A percentile compares a stretch with the other conserved stretches of the same genome.
Evolutionary conservation across 2,113 vertebrate genomes (phyloP).

Genomic region (Probosciger aterrimus): DNA sequence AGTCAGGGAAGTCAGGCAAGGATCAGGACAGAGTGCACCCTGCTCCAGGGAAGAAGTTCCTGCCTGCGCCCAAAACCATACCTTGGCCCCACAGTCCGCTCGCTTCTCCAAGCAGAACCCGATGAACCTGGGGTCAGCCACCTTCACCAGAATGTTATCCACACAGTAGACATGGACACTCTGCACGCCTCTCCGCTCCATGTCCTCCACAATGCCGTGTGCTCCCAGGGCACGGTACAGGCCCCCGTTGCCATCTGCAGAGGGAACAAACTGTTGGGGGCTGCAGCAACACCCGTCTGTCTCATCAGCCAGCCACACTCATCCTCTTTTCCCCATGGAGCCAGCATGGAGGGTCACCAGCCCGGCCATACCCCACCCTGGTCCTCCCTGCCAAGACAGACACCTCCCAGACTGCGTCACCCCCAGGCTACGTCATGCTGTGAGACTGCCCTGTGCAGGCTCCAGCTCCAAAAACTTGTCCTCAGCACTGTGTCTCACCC

Average conservation of each 20-base stretch:
- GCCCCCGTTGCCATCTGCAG: slow-evolving; percentile 91
- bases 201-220: slow-evolving; percentile 83
- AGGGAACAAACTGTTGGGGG: not conserved
- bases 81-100: slow-evolving; percentile 98
- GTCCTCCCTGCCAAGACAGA: not conserved
- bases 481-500: rapidly evolving
- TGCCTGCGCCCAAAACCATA: slow-evolving; percentile 4
- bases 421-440: rapidly evolving
- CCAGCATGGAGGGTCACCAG: not conserved
- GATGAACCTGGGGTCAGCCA: slow-evolving; percentile 92
- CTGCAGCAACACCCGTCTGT: rapidly evolving
- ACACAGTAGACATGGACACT: slow-evolving; percentile 92
- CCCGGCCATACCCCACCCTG: not conserved
- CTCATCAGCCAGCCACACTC: rapidly evolving
- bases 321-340: not conserved
- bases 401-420: not conserved
- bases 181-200: slow-evolving; percentile 83
- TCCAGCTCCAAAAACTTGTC: not conserved
- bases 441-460: rapidly evolving
- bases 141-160: slow-evolving; percentile 96
- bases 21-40: not conserved
- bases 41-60: not conserved
- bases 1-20: not conserved
- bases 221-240: slow-evolving; percentile 90
- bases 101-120: slow-evolving; percentile 92